phyloP scores from a whole-genome alignment of 2,113 vertebrate genomes.

The Vidua chalybeata region DNA sequence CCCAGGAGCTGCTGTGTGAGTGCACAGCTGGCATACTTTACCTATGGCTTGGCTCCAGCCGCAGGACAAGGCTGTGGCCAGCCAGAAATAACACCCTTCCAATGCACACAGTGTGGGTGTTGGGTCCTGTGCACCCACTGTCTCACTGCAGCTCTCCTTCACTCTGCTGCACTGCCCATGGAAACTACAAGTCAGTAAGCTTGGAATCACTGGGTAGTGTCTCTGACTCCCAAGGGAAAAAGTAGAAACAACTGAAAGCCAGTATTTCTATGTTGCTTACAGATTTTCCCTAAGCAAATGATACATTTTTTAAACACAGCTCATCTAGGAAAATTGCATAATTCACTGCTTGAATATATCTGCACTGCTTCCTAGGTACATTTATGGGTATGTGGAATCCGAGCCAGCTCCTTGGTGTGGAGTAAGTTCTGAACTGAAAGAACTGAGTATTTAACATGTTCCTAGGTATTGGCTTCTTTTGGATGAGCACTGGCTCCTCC shows the following conservation, averaged over 20 bases:
- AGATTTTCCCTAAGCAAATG: background rate
- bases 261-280: background rate
- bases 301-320: background rate
- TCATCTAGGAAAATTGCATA: background rate
- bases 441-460: background rate
- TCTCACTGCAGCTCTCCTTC: background rate
- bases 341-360: background rate
- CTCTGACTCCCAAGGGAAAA: background rate
- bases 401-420: background rate
- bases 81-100: background rate
- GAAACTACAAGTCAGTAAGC: background rate
- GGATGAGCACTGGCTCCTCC: background rate
- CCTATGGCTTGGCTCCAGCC: rapidly evolving
- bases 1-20: background rate
- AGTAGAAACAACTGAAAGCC: background rate
- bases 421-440: background rate
- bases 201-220: background rate
- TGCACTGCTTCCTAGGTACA: background rate
- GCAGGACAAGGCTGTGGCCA: background rate
- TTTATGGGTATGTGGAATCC: background rate
- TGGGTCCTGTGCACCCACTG: background rate
- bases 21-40: background rate
- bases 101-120: rapidly evolving
- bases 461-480: background rate
- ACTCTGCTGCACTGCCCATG: background rate